Conservation (phyloP, 2,113 vertebrate species). For the Chauna torquata region DNA sequence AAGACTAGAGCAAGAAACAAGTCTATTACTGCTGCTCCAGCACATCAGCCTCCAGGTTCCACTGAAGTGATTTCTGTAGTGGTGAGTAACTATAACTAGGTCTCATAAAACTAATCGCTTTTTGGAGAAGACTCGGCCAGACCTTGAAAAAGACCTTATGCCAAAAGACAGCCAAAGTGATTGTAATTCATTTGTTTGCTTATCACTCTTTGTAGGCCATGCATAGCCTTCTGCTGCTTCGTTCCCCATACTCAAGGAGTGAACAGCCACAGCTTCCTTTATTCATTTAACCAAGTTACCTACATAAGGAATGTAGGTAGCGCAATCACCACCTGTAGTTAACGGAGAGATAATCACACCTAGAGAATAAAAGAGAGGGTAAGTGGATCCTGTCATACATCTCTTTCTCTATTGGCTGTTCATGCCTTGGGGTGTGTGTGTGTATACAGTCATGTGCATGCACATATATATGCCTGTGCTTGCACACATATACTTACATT, state of each 20-base stretch:
- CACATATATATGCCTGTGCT: background rate
- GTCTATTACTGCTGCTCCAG: background rate
- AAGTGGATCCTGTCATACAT: background rate
- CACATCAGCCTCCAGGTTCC: background rate
- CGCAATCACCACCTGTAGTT: background rate
- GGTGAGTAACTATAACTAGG: background rate
- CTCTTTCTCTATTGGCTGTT: background rate
- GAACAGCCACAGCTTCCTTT: background rate
- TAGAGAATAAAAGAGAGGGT: background rate
- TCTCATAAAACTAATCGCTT: background rate
- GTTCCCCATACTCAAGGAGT: background rate
- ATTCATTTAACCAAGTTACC: background rate
- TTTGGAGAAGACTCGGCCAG: background rate
- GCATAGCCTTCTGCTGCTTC: background rate
- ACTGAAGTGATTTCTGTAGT: background rate
- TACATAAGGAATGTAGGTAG: background rate
- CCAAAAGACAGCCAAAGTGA: background rate
- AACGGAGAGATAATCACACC: background rate
- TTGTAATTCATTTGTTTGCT: fast-evolving
- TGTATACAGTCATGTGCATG: background rate
- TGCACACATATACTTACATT: fast-evolving
- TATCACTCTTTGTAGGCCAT: background rate
- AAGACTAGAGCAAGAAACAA: background rate
- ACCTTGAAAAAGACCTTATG: background rate
- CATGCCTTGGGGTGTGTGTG: fast-evolving